Conservation (phyloP, 1,140 invertebrate species). For the Musca domestica region DNA sequence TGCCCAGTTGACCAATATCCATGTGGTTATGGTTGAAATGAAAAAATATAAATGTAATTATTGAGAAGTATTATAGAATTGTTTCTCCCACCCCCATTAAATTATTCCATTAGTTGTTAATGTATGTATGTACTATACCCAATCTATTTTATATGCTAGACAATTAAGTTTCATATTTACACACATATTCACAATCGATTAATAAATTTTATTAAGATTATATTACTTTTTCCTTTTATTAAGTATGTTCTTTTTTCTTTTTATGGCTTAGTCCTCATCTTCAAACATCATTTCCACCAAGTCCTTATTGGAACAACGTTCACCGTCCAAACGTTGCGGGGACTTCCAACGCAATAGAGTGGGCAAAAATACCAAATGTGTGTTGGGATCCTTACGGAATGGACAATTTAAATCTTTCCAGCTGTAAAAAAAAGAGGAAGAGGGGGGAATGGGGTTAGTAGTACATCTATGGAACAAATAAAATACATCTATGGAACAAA, state of each 20-base stretch:
- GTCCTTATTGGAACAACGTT: conserved; percentile 65
- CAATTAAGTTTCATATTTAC: conserved; percentile 7
- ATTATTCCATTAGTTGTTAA: conserved; percentile 28
- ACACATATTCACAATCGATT: background rate
- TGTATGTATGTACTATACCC: too few species aligned
- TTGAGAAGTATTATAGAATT: conserved; percentile 49
- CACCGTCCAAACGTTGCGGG: conserved; percentile 70
- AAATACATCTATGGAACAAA: too few species aligned
- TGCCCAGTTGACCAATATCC: conserved; percentile 94
- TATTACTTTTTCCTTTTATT: background rate
- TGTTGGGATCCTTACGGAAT: conserved; percentile 68
- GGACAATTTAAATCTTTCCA: conserved; percentile 74
- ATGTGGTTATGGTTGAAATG: conserved; percentile 98
- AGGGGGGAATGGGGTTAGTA: too few species aligned
- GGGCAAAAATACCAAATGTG: conserved; percentile 69
- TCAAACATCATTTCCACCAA: conserved; percentile 59
- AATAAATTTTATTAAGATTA: conserved; percentile 5
- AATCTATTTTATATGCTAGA: background rate
- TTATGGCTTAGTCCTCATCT: conserved; percentile 41
- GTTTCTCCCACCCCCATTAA: background rate
- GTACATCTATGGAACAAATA: too few species aligned
- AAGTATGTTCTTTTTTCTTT: background rate
- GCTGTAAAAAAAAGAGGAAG: conserved; percentile 57
- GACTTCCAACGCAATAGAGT: conserved; percentile 71
- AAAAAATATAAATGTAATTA: conserved; percentile 97